Evolutionary conservation across 2,797 vertebrate species (phyloP), one percentile per base, ranked within the genome.

Genomic region (Malurus leucopterus): DNA sequence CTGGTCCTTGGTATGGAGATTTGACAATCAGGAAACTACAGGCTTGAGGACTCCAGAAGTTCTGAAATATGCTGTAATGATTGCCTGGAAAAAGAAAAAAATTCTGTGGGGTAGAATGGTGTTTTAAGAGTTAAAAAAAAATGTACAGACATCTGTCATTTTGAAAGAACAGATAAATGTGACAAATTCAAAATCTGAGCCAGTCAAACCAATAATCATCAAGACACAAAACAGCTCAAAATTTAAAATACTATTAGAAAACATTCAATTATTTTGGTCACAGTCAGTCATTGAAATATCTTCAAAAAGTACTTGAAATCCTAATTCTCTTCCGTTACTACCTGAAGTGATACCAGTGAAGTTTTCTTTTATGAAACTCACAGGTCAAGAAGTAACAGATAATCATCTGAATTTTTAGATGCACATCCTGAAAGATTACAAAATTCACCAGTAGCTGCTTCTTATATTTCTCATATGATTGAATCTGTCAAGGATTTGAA

Each of bases 401-500:
- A 86, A 78, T 82, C 9, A 49, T 40, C n/a, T 64, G 64, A 86
- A 32, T 77, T 92, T 93, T 86, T 21, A 80, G 72, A 69, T 70
- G 22, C 34, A 86, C 50, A 84, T 34, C 22, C 53, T 67, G 55
- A 70, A 76, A 70, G 61, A 64, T 43, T 43, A 69, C 12, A 18
- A 36, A 53, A 78, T 61, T 85, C 71, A 75, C 62, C 61, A 59
- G 54, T 15, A 90, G 38, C 40, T 77, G 46, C 61, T 80, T 92
- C 71, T 90, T 87, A 65, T 34, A 40, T 79, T 53, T 84, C 51
- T 92, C 9, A 1, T 38, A 10, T 46, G 76, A 89, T 44, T 77
- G 55, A 87, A 84, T 86, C 70, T 76, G 36, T 61, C 87, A 88
- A 67, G 64, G 70, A 87, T 87, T 89, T 84, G 75, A 94, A 94